Evolutionary conservation across 2,113 vertebrate species (phyloP).

Genomic region (Pelodiscus sinensis): DNA sequence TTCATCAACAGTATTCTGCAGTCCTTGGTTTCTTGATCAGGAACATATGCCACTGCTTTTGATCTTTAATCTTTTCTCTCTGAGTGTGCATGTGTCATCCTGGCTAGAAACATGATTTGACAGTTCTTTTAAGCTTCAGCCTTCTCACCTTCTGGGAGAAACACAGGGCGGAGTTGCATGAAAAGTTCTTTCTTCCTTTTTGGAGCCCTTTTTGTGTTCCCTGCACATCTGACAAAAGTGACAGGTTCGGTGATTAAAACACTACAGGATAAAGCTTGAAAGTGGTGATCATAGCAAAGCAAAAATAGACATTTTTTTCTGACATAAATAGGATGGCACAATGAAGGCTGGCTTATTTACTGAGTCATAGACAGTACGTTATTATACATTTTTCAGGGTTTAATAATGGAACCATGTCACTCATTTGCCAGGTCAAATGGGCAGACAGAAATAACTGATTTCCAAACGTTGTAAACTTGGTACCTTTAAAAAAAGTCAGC

Average conservation of each 20-base stretch:
- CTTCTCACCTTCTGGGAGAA: conserved; percentile 2
- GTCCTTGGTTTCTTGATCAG: background rate
- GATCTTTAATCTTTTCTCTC: conserved; percentile 23
- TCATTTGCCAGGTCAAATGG: background rate
- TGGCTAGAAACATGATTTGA: background rate
- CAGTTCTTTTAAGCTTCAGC: conserved; percentile 4
- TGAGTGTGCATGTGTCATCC: background rate
- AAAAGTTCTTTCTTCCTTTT: background rate
- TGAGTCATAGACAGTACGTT: background rate
- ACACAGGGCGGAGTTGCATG: background rate
- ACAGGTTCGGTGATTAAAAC: conserved; percentile 32
- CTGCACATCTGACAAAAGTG: conserved; percentile 11
- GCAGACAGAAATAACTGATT: background rate
- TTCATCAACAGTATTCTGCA: conserved; percentile 26
- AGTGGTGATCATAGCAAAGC: background rate
- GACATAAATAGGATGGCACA: background rate
- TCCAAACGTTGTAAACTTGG: background rate
- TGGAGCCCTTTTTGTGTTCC: background rate
- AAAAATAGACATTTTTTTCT: conserved; percentile 19
- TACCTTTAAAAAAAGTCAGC: background rate
- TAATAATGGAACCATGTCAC: background rate
- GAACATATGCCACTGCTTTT: conserved; percentile 37
- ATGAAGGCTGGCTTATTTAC: background rate
- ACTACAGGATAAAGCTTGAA: conserved; percentile 21
- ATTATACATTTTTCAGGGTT: background rate